phyloP scores from a whole-genome alignment of 1,140 invertebrate species.

The Sminthurides bifidus region DNA sequence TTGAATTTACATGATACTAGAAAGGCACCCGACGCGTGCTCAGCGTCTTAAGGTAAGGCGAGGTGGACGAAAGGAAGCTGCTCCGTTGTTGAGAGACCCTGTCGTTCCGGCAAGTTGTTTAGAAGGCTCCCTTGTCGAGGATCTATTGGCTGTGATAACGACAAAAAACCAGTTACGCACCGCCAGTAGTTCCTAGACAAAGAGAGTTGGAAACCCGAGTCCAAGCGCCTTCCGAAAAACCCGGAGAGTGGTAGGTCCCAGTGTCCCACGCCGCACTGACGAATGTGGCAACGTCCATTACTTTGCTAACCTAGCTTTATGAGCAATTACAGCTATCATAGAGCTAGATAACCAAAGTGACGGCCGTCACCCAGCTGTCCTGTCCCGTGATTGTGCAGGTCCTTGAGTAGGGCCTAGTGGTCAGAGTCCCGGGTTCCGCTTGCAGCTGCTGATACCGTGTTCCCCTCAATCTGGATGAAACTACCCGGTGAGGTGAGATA shows the following conservation, averaged over 20 bases:
- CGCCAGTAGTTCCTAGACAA: constrained; percentile 33
- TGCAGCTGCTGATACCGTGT: background rate
- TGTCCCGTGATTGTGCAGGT: background rate
- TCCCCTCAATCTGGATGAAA: constrained; percentile 24
- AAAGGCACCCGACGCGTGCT: constrained; percentile 31
- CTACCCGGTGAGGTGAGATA: constrained; percentile 28
- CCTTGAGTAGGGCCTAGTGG: background rate
- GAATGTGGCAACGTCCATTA: constrained; percentile 37
- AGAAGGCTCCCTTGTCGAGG: constrained; percentile 29
- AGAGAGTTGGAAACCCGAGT: constrained; percentile 22
- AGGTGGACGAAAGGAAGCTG: too few relatives aligned
- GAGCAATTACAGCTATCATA: constrained; percentile 41
- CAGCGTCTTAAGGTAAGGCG: too few relatives aligned
- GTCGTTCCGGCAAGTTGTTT: too few relatives aligned
- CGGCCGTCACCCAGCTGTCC: constrained; percentile 3
- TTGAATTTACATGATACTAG: constrained; percentile 33
- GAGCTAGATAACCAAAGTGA: constrained; percentile 49
- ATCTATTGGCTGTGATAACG: constrained; percentile 34
- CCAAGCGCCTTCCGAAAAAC: background rate
- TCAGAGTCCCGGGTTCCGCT: background rate
- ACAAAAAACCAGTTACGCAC: constrained; percentile 29
- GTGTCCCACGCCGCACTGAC: constrained; percentile 14
- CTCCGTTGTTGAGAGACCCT: too few relatives aligned
- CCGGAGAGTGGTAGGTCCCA: background rate
- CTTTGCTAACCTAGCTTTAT: constrained; percentile 53